phyloP scores from a whole-genome alignment of 2,113 vertebrate genomes.

The Calidris pugnax region DNA sequence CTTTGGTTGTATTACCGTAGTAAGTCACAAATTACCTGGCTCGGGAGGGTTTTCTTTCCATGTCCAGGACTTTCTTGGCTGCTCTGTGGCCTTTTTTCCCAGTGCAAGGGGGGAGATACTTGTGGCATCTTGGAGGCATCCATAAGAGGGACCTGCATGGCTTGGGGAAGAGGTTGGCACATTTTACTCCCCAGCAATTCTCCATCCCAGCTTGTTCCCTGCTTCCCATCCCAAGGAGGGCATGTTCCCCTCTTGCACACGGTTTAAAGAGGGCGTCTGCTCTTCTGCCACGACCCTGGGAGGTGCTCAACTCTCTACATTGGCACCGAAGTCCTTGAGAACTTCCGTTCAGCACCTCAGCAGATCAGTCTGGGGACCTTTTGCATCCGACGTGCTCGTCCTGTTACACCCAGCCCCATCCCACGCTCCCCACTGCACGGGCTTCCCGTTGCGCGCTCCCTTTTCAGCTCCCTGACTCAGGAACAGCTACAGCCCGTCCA shows the following conservation, averaged over 20 bases:
- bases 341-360: not conserved
- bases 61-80: not conserved
- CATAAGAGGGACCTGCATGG: not conserved
- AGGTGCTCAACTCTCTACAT: not conserved
- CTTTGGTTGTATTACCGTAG: rapidly evolving
- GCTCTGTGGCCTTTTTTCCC: not conserved
- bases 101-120: not conserved
- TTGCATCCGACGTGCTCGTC: rapidly evolving
- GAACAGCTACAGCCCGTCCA: rapidly evolving
- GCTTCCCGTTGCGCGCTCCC: not conserved
- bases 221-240: not conserved
- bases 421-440: rapidly evolving
- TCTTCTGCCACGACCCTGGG: rapidly evolving
- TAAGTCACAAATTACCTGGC: not conserved
- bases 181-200: not conserved
- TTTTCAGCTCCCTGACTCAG: not conserved
- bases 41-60: not conserved
- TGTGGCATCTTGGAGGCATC: not conserved
- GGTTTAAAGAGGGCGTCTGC: not conserved
- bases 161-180: not conserved
- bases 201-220: not conserved
- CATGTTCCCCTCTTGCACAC: not conserved
- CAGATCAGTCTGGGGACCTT: not conserved
- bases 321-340: not conserved
- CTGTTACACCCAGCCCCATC: not conserved